Conservation (phyloP, 2,888 invertebrate species). For the Calameuta filiformis region DNA sequence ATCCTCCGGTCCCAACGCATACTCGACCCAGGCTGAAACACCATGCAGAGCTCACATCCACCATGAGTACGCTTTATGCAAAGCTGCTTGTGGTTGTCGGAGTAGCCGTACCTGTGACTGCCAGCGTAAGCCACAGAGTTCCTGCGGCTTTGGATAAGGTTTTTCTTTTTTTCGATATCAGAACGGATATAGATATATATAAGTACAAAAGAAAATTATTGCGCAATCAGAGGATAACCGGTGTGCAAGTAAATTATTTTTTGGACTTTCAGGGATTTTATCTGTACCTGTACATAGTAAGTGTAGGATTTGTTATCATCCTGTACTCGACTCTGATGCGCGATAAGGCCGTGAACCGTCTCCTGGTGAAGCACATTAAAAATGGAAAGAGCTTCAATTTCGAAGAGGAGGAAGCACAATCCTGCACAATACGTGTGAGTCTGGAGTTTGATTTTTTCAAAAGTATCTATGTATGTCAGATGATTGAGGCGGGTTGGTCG, state of each 20-base stretch:
- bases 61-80: slow-evolving; percentile 78
- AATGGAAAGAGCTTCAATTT: slow-evolving; percentile 41
- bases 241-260: not conserved
- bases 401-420: slow-evolving; percentile 27
- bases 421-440: slow-evolving; percentile 29
- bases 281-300: slow-evolving; percentile 82
- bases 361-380: slow-evolving; percentile 48
- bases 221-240: not conserved
- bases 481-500: not conserved
- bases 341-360: slow-evolving; percentile 71
- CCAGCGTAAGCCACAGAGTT: slow-evolving; percentile 83
- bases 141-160: slow-evolving; percentile 81
- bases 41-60: slow-evolving; percentile 53
- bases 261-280: slow-evolving; percentile 78
- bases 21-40: slow-evolving; percentile 33
- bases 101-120: slow-evolving; percentile 87
- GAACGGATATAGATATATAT: not conserved
- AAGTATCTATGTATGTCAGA: not conserved
- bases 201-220: not conserved
- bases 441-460: slow-evolving; percentile 4
- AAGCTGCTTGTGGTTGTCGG: slow-evolving; percentile 79
- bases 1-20: slow-evolving; percentile 22
- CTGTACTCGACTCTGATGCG: slow-evolving; percentile 76
- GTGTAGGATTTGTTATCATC: slow-evolving; percentile 80
- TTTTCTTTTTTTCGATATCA: slow-evolving; percentile 34